Evolutionary conservation across 2,797 vertebrate genomes (phyloP).

Genomic region (Bufotes viridis): DNA sequence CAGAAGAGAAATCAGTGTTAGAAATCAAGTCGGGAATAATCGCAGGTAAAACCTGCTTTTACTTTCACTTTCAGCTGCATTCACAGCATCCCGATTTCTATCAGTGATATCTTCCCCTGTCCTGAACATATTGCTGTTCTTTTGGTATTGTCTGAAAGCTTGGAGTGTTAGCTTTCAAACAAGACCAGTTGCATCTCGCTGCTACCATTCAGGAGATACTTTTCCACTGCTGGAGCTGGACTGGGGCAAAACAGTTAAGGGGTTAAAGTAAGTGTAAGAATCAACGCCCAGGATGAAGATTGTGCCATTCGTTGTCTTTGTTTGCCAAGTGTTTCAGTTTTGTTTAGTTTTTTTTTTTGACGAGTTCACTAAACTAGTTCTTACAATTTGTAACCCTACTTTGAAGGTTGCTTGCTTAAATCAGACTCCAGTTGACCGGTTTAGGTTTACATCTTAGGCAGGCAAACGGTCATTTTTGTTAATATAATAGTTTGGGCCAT

Average conservation of each 20-base stretch:
- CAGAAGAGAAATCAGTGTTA: no score
- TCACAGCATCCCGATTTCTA: no score
- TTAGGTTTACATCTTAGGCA: not conserved
- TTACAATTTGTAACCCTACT: not conserved
- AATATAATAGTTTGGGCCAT: not conserved
- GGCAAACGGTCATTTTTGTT: not conserved
- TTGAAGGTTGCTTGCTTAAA: not conserved
- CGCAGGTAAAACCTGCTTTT: no score
- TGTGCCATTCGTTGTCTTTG: constrained; percentile 13
- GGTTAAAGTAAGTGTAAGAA: not conserved
- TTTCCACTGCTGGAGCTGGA: no score
- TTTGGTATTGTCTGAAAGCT: no score
- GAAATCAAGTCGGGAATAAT: no score
- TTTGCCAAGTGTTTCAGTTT: not conserved
- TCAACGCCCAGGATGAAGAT: not conserved
- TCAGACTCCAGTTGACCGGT: not conserved
- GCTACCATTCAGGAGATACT: no score
- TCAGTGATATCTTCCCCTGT: no score
- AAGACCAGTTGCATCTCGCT: no score
- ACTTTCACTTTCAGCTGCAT: no score
- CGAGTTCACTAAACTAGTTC: not conserved
- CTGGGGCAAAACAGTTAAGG: not conserved
- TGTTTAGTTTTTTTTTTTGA: not conserved
- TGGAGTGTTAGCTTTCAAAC: no score
- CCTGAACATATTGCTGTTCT: no score